Evolutionary conservation across 35 echinoderm and acorn worm genomes (phyloP), one percentile per base, ranked within the genome.

Genomic region (Heliocidaris tuberculata): DNA sequence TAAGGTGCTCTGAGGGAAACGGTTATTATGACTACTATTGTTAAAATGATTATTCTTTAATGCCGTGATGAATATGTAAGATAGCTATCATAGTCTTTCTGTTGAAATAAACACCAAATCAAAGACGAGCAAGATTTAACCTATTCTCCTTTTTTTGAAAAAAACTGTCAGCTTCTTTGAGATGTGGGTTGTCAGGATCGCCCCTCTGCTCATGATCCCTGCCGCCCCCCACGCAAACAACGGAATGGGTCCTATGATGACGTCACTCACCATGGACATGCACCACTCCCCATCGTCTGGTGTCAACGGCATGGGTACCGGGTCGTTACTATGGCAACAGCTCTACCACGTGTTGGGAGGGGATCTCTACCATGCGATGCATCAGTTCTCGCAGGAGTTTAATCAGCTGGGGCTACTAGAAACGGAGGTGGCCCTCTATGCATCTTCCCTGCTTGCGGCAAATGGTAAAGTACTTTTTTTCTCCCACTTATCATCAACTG

Each of bases 341-440:
- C 96, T 98, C 42, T 95, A 93, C 94, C 96, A 97, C 48, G 92
- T 98, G 6, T 92, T 98, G 2, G 95, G 95, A 6, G 60, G 95
- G 9, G 97, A 98, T 32, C 95, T 98, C 1, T 98, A 96, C 85
- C 96, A 96, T 35, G 88, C 96, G 49, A 97, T 99, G 96, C 95
- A 96, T 86, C 94, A 93, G 47, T 97, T 97, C 86, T 94, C 98
- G 86, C 97, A 97, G 56, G 95, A 97, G 92, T 95, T 99, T 35
- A 99, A 97, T 86, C 95, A 97, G 42, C 95, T 97, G 96, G 92
- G 89, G 31, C 50, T 99, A 31, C 85, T 99, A 61, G 98, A 99
- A 85, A 99, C 98, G n/a, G 98, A 99, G 90, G 91, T 97, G 60
- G 97, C 98, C 21, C 88, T 99, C 31, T 99, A 96, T 88, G 96